Conservation (phyloP, 2,113 vertebrate genomes). For the human (Homo sapiens) region GRCh38 chr4:113018501-113019000, state of each 20-base stretch:
- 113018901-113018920: neutral
- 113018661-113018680: neutral
- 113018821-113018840: neutral
- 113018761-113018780: neutral
- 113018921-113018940: neutral
- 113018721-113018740: neutral
- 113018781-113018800: neutral
- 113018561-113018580: neutral
- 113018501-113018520: constrained; percentile 28
- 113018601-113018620: neutral
- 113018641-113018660: neutral
- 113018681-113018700: neutral
- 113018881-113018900: neutral
- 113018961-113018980: neutral
- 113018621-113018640: neutral
- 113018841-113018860: neutral
- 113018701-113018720: neutral
- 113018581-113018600: neutral
- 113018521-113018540: neutral
- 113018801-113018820: neutral
- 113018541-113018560: neutral
- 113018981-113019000: neutral
- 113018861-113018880: neutral
- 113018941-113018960: neutral
- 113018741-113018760: neutral